Evolutionary conservation across 2,113 vertebrate genomes (phyloP).

Genomic region (Urocolius indicus): DNA sequence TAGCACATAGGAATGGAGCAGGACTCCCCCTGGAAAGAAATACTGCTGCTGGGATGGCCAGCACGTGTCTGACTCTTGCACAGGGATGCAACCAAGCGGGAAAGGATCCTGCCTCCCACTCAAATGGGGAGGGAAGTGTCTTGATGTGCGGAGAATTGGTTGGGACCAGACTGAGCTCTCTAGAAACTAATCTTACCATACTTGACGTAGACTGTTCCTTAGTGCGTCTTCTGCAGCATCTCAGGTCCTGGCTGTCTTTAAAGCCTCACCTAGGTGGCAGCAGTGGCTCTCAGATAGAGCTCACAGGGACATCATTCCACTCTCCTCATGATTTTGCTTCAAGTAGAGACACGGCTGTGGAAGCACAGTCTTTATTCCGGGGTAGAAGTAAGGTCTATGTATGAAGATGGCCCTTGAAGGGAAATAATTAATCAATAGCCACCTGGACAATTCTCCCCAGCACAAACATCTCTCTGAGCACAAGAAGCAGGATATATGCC

Average conservation of each 20-base stretch:
- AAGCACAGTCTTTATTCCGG: not conserved
- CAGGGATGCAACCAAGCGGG: not conserved
- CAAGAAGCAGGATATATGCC: not conserved
- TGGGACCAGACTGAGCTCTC: not conserved
- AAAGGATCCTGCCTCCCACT: not conserved
- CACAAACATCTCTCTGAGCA: slow-evolving; percentile 14
- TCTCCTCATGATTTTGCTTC: not conserved
- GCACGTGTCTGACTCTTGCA: not conserved
- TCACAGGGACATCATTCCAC: not conserved
- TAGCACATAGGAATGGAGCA: not conserved
- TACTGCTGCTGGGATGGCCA: not conserved
- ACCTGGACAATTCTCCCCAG: not conserved
- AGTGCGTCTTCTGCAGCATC: not conserved
- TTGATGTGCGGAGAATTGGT: not conserved
- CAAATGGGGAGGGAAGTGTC: not conserved
- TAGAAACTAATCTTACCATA: not conserved
- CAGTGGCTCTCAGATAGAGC: not conserved
- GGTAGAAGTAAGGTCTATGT: not conserved
- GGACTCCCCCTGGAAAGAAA: not conserved
- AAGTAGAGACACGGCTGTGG: not conserved
- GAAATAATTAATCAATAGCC: not conserved
- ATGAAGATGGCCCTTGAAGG: not conserved
- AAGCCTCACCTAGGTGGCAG: slow-evolving; percentile 44
- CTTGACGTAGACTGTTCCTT: not conserved
- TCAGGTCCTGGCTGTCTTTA: not conserved